A percentile compares a stretch with the other conserved stretches of the same genome.
These are phyloP conservation scores for Cyprinodon diabolis DNA, from an alignment of 2,797 vertebrate genomes.

Conservation along the genomic window DNA sequence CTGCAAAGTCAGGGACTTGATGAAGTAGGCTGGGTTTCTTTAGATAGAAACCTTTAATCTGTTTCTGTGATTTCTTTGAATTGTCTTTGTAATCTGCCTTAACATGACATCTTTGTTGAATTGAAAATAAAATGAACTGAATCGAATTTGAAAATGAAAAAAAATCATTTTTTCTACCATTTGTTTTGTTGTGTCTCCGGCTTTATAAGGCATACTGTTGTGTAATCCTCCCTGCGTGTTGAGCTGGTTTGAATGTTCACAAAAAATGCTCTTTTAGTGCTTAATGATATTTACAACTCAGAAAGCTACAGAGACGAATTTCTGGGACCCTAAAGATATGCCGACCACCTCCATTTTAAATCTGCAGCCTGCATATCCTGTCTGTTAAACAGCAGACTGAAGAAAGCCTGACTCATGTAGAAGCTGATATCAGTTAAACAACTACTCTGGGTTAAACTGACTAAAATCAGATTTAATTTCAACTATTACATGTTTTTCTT, in stretches of 20 bases:
- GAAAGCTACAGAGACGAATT: neutral
- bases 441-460: neutral
- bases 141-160: too few relatives aligned
- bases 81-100: too few relatives aligned
- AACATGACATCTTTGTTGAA: too few relatives aligned
- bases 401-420: neutral
- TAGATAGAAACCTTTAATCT: too few relatives aligned
- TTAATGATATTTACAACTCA: neutral
- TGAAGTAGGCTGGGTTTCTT: too few relatives aligned
- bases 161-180: too few relatives aligned
- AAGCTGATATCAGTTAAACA: neutral
- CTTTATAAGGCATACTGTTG: neutral
- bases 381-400: neutral
- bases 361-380: neutral
- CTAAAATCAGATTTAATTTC: neutral
- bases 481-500: neutral
- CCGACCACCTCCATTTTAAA: neutral
- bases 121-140: too few relatives aligned
- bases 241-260: neutral
- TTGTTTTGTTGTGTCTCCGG: neutral
- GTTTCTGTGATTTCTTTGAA: too few relatives aligned
- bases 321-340: neutral
- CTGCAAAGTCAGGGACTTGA: too few relatives aligned
- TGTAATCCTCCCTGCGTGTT: neutral
- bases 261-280: neutral